These are phyloP conservation scores for Zosterops hypoxanthus DNA, from an alignment of 2,113 vertebrate genomes.

Conservation along the genomic window DNA sequence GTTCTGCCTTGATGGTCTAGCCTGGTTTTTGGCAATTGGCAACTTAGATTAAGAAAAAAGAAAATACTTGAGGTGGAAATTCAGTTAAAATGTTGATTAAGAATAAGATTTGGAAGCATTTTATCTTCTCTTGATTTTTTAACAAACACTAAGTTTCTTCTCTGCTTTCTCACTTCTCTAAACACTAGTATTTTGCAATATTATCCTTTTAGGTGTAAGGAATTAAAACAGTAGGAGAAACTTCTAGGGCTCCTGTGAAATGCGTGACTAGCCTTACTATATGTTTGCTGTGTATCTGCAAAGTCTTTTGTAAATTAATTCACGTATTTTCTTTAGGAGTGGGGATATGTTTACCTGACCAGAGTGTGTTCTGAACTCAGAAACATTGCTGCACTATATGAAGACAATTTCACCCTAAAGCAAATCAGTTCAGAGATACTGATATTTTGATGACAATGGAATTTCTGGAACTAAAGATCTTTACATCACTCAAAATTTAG, in stretches of 20 bases:
- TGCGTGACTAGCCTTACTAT: background rate
- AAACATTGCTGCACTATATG: background rate
- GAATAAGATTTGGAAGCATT: background rate
- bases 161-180: background rate
- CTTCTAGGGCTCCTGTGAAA: background rate
- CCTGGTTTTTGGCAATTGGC: background rate
- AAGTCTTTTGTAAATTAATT: background rate
- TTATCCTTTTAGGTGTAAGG: background rate
- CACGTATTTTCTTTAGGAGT: background rate
- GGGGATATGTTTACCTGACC: background rate
- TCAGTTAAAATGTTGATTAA: background rate
- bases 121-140: background rate
- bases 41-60: background rate
- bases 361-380: background rate
- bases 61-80: background rate
- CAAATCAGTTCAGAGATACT: background rate
- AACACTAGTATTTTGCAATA: background rate
- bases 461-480: background rate
- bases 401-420: background rate
- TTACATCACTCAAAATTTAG: background rate
- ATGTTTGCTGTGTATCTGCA: background rate
- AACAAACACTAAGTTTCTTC: background rate
- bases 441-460: background rate
- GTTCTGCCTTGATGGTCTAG: background rate
- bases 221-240: background rate